Percentiles rank a stretch among this genome's conserved stretches.
Evolutionary conservation across 2,888 invertebrate genomes (phyloP).

Genomic region (Galeopsomyia nigrocyanea): DNA sequence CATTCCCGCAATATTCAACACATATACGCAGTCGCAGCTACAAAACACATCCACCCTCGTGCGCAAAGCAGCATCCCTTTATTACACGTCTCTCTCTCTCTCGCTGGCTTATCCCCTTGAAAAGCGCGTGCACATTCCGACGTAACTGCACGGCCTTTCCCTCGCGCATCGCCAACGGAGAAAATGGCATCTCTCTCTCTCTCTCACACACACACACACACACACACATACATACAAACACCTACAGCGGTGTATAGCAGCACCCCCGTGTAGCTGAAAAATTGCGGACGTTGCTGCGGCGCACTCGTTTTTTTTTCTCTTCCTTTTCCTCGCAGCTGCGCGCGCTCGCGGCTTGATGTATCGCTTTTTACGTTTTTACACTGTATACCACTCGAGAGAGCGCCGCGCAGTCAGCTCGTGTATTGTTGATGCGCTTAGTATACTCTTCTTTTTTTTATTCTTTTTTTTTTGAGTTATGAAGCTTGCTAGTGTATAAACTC

Average conservation of each 20-base stretch:
- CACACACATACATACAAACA: constrained; percentile 8
- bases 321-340: constrained; percentile 21
- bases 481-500: no score
- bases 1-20: neutral
- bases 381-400: constrained; percentile 15
- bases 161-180: neutral
- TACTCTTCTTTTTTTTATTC: neutral
- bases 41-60: neutral
- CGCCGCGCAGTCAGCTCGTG: constrained; percentile 50
- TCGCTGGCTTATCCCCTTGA: constrained; percentile 29
- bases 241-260: neutral
- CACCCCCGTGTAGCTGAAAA: constrained; percentile 34
- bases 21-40: no score
- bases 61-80: constrained; percentile 30
- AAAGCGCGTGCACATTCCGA: constrained; percentile 19
- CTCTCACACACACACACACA: constrained; percentile 43
- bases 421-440: constrained; percentile 16
- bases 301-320: constrained; percentile 16
- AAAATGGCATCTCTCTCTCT: constrained; percentile 14
- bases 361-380: constrained; percentile 13
- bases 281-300: constrained; percentile 23
- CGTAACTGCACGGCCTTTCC: constrained; percentile 31
- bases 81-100: constrained; percentile 9
- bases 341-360: constrained; percentile 44
- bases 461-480: neutral